Evolutionary conservation across 53 echinoderm and acorn worm species (phyloP).

Genomic region (Actinopyga echinites): DNA sequence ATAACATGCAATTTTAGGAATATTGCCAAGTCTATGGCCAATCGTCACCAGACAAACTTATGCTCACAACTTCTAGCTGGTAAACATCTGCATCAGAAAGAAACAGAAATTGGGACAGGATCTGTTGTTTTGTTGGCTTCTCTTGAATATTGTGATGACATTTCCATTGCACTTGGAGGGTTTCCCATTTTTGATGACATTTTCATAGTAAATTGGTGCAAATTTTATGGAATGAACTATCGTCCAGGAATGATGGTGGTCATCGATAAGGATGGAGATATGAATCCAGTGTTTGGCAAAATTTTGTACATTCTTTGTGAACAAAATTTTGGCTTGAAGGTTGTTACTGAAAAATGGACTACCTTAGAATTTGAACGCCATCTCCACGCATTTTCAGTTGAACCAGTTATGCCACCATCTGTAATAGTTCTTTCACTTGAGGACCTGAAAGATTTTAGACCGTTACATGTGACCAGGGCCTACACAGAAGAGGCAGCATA

Average conservation of each 20-base stretch:
- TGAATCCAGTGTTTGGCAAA: constrained; percentile 46
- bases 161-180: constrained; percentile 3
- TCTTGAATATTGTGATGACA: constrained; percentile 30
- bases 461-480: constrained; percentile 57
- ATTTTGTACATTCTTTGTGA: constrained; percentile 33
- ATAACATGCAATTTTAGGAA: constrained; percentile 42
- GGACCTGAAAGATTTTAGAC: constrained; percentile 37
- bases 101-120: constrained; percentile 49
- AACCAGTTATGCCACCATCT: constrained; percentile 23
- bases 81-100: not conserved
- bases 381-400: constrained; percentile 34
- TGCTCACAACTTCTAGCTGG: constrained; percentile 21
- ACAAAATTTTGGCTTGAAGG: not conserved
- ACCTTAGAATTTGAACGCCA: not conserved
- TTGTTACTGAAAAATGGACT: not conserved
- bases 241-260: constrained; percentile 48
- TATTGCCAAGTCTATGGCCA: constrained; percentile 32
- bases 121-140: constrained; percentile 24
- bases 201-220: constrained; percentile 56
- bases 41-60: constrained; percentile 13
- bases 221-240: constrained; percentile 41
- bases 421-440: constrained; percentile 12
- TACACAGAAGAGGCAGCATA: constrained; percentile 30
- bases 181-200: constrained; percentile 54
- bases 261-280: constrained; percentile 50